A percentile compares a stretch with the other conserved stretches of the same genome.
Conservation (phyloP, 2,797 vertebrate genomes). For the Cossypha niveicapilla region DNA sequence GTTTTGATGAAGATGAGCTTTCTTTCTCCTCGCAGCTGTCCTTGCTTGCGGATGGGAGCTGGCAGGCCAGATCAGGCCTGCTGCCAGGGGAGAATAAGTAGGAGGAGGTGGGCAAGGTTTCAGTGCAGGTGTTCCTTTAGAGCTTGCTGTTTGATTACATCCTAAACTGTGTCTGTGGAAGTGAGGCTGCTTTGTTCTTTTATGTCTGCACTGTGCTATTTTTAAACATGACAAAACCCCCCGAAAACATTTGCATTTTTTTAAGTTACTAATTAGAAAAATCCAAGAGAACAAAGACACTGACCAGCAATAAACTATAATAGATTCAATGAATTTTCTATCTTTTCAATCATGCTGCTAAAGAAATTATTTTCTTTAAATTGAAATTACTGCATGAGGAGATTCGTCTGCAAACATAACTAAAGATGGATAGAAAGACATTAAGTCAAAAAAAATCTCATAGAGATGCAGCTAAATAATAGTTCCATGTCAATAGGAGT, state of each 20-base stretch:
- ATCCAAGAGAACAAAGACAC: not conserved
- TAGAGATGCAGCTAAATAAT: not conserved
- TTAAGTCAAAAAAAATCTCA: not conserved
- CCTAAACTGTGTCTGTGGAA: slow-evolving; percentile 40
- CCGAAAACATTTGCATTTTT: not conserved
- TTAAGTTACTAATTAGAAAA: slow-evolving; percentile 13
- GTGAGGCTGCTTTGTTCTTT: slow-evolving; percentile 30
- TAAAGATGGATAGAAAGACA: not conserved
- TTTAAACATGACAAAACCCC: slow-evolving; percentile 11
- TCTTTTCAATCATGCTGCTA: not conserved
- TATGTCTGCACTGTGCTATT: slow-evolving; percentile 14
- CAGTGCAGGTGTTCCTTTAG: slow-evolving; percentile 58
- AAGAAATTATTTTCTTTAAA: not conserved
- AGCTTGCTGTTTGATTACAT: slow-evolving; percentile 25
- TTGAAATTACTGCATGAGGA: not conserved
- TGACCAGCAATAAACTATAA: slow-evolving; percentile 2
- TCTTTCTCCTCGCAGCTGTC: slow-evolving; percentile 63
- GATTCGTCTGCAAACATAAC: not conserved
- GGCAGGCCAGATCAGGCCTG: slow-evolving; percentile 10
- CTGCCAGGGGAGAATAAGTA: slow-evolving; percentile 40
- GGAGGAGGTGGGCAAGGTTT: slow-evolving; percentile 31
- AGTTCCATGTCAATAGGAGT: not conserved
- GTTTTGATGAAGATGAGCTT: slow-evolving; percentile 67
- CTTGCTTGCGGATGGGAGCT: not conserved
- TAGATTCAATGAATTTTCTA: not conserved